Conservation (phyloP, 37 sponge, comb jelly and placozoan species). For the Geodia barretti region DNA sequence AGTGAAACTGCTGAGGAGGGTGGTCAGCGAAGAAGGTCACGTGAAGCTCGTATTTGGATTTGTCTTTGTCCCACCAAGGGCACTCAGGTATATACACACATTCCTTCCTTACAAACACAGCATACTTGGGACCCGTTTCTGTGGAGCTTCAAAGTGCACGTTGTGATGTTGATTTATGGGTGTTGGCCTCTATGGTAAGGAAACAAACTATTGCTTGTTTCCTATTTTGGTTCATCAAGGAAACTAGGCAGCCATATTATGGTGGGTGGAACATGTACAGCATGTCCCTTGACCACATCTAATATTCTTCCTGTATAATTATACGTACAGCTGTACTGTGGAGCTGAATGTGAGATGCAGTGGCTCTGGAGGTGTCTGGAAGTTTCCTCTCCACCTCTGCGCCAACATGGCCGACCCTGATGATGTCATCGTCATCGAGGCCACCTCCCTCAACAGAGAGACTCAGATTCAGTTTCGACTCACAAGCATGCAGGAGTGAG, state of each 20-base stretch:
- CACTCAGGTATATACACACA: slow-evolving; percentile 63
- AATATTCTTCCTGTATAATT: slow-evolving; percentile 3
- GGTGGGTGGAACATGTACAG: too few relatives aligned
- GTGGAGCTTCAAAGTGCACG: slow-evolving; percentile 11
- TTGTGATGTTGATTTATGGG: slow-evolving; percentile 33
- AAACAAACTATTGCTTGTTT: too few relatives aligned
- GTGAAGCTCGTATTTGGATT: slow-evolving; percentile 51
- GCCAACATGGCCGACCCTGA: slow-evolving; percentile 66
- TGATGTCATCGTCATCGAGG: slow-evolving; percentile 73
- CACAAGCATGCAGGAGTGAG: slow-evolving; percentile 73
- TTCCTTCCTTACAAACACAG: neutral
- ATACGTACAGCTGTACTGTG: slow-evolving; percentile 44
- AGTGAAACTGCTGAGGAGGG: slow-evolving; percentile 25
- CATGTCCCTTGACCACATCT: too few relatives aligned
- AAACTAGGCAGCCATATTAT: too few relatives aligned
- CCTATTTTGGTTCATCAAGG: too few relatives aligned
- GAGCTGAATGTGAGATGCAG: slow-evolving; percentile 51
- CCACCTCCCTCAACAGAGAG: slow-evolving; percentile 65
- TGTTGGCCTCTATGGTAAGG: too few relatives aligned
- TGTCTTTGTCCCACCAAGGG: slow-evolving; percentile 74
- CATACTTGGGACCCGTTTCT: neutral
- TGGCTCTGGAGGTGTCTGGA: slow-evolving; percentile 74
- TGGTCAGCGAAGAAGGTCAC: neutral
- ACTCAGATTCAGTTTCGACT: slow-evolving; percentile 65
- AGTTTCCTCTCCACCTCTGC: slow-evolving; percentile 56